Evolutionary conservation across 2,113 vertebrate species (phyloP), one percentile per base, ranked within the genome.

Genomic region (Hypocryptadius cinnamomeus): DNA sequence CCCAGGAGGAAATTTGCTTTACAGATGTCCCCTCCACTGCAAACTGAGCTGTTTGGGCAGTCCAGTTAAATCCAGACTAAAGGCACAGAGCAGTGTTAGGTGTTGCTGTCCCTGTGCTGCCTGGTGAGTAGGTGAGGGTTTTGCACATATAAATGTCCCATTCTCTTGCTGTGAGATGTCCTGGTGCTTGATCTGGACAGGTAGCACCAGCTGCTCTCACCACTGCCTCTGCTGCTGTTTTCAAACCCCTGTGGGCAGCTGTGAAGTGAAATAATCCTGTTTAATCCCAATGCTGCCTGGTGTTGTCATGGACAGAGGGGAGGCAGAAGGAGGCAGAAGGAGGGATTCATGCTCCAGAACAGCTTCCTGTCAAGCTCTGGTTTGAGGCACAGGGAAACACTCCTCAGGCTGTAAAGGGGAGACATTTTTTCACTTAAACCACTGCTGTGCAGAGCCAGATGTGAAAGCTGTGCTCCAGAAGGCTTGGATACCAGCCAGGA

Each of bases 211-310:
- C 87, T 97, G 90, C 87, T 66, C 59, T 85, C 60, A 42, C 27
- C 31, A 42, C 16, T 79, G 85, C 65, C 70, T 44, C 45, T 85
- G 85, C 31, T 94, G 69, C 86, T 93, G 11, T 91, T 96, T 96
- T 79, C 81, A 94, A 70, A 60, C 15, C 68, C 12, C 50, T 30
- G 64, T 83, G 79, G 81, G 76, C 80, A 94, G 76, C 87, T 92
- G 79, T 91, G 76, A 44, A 81, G 45, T 2, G 5, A 27, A 95
- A 47, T 73, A 90, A 85, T 95, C 65, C n/a, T 33, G 13, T 89
- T 96, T 80, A n/a, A n/a, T n/a, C 39, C 70, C 47, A 28, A 2
- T 59, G 63, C 35, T 92, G 3, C 79, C 74, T 92, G 92, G 22
- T 79, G 50, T 42, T 87, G 86, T 40, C 19, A 31, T 18, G 48